Evolutionary conservation across 2,888 invertebrate genomes (phyloP).

Genomic region (Digitonthophagus gazella): DNA sequence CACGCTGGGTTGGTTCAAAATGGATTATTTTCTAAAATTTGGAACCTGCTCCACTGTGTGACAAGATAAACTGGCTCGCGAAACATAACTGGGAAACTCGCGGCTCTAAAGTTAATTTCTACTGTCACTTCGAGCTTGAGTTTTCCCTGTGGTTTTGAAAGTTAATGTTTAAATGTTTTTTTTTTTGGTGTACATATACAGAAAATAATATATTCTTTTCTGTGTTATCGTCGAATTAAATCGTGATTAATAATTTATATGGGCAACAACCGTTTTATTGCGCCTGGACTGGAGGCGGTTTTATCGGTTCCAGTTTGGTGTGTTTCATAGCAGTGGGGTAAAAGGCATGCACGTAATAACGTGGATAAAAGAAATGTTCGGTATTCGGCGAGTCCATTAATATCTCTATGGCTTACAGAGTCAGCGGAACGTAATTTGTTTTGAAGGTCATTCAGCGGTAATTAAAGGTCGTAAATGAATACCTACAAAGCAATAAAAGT

Average conservation of each 20-base stretch:
- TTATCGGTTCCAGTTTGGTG: neutral
- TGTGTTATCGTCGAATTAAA: neutral
- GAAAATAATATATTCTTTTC: neutral
- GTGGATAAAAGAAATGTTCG: neutral
- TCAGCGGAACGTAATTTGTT: neutral
- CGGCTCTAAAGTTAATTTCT: neutral
- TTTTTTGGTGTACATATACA: too few relatives aligned
- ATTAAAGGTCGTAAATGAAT: neutral
- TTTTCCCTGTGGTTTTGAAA: neutral
- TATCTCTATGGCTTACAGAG: neutral
- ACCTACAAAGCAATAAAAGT: neutral
- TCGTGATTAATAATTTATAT: neutral
- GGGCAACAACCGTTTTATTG: neutral
- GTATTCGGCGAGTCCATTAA: neutral
- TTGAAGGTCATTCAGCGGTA: neutral
- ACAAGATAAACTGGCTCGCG: neutral
- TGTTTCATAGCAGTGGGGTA: too few relatives aligned
- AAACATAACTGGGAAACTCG: neutral
- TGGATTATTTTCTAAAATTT: neutral
- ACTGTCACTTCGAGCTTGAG: neutral
- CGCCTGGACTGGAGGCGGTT: neutral
- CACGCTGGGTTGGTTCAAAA: neutral
- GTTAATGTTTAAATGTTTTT: neutral
- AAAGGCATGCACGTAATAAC: neutral
- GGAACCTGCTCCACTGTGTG: neutral